A percentile compares a stretch with the other conserved stretches of the same genome.
phyloP scores from a whole-genome alignment of 2,888 invertebrate genomes.

The Mythimna ferrago region DNA sequence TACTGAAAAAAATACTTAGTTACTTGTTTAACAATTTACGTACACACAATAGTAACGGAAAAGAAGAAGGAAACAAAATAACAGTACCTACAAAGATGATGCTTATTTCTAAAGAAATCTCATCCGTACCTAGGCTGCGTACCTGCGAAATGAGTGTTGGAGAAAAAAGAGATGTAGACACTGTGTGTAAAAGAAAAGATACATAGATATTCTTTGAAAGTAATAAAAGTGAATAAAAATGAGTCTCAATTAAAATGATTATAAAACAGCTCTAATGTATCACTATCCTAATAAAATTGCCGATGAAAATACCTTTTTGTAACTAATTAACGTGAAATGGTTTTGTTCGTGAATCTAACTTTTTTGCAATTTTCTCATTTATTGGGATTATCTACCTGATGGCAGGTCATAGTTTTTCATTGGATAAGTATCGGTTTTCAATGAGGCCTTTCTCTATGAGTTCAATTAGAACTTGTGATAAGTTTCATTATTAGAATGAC shows the following conservation, averaged over 20 bases:
- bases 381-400: conserved; percentile 31
- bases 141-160: too few relatives aligned
- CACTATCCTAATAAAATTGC: conserved; percentile 61
- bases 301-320: conserved; percentile 72
- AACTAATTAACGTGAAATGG: conserved; percentile 72
- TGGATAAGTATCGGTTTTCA: neutral
- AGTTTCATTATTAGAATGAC: neutral
- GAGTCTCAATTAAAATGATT: neutral
- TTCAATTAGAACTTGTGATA: conserved; percentile 11
- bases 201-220: too few relatives aligned
- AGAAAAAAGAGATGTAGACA: too few relatives aligned
- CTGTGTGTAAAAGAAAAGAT: too few relatives aligned
- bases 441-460: neutral
- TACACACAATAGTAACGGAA: too few relatives aligned
- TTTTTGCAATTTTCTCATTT: conserved; percentile 57
- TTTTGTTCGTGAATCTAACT: conserved; percentile 54
- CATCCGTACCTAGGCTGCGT: too few relatives aligned
- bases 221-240: too few relatives aligned
- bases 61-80: too few relatives aligned
- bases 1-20: too few relatives aligned
- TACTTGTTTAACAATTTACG: too few relatives aligned
- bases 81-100: too few relatives aligned
- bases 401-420: conserved; percentile 1
- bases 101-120: too few relatives aligned
- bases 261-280: conserved; percentile 22